These are phyloP conservation scores for Craterocephalus amniculus DNA, from an alignment of 2,797 vertebrate genomes.

Conservation along the genomic window DNA sequence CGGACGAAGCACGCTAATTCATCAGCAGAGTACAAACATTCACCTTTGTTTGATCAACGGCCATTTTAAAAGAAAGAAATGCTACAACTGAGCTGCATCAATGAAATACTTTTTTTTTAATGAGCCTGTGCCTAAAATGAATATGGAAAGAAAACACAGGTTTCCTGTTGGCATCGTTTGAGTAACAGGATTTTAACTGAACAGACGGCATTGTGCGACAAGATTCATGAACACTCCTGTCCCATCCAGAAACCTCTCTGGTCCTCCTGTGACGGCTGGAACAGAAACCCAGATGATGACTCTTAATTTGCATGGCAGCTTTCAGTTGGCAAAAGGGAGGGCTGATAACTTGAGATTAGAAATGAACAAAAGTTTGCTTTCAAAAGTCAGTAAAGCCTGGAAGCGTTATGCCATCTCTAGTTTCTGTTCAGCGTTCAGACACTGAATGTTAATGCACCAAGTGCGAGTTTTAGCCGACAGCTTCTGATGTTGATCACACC, in stretches of 20 bases:
- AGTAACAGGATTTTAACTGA: neutral
- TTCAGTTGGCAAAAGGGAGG: neutral
- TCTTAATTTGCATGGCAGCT: constrained; percentile 3
- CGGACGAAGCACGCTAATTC: constrained; percentile 3
- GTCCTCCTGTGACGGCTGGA: neutral
- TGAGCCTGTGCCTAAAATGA: neutral
- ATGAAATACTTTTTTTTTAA: neutral
- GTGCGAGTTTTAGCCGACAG: neutral
- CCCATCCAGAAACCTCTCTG: neutral
- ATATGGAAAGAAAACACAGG: neutral
- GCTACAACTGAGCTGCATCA: neutral
- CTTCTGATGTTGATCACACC: neutral
- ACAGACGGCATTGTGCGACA: neutral
- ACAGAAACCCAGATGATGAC: neutral
- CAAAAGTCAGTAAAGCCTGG: constrained; percentile 1
- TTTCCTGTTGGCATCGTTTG: neutral
- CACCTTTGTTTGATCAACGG: neutral
- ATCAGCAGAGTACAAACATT: neutral
- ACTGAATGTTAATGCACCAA: neutral
- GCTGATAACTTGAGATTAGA: constrained; percentile 3
- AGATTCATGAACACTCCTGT: constrained; percentile 1
- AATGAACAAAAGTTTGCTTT: neutral
- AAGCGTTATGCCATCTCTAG: neutral
- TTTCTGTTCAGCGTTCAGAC: neutral
- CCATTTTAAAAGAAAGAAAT: neutral